Evolutionary conservation across 2,113 vertebrate species (phyloP).

Genomic region (Tragelaphus buxtoni): DNA sequence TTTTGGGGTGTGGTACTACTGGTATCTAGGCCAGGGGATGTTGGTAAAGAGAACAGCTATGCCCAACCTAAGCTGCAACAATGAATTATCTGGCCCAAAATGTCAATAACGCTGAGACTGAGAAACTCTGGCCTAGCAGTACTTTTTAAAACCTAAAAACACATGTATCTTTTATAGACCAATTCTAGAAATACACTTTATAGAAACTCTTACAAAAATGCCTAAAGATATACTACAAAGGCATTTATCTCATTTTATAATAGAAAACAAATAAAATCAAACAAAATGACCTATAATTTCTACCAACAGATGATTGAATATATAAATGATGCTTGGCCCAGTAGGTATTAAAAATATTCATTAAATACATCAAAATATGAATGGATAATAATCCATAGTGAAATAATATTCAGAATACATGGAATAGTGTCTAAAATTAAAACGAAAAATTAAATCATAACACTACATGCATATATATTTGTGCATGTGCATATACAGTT

Average conservation of each 20-base stretch:
- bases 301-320: not conserved
- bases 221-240: not conserved
- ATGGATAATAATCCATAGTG: not conserved
- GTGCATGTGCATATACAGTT: not conserved
- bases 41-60: not conserved
- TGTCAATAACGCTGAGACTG: not conserved
- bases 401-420: not conserved
- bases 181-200: not conserved
- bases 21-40: not conserved
- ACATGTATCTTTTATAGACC: not conserved
- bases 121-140: not conserved
- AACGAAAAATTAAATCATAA: not conserved
- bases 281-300: not conserved
- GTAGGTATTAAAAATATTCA: not conserved
- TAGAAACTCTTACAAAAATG: not conserved
- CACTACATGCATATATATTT: not conserved
- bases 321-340: not conserved
- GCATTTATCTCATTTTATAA: not conserved
- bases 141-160: conserved; percentile 7
- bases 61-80: not conserved
- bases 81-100: not conserved
- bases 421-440: not conserved
- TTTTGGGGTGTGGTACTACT: not conserved
- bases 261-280: not conserved
- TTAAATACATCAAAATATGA: not conserved